A percentile compares a stretch with the other conserved stretches of the same genome.
Evolutionary conservation across 2,888 invertebrate species (phyloP).

Genomic region (Drosophila atripex): DNA sequence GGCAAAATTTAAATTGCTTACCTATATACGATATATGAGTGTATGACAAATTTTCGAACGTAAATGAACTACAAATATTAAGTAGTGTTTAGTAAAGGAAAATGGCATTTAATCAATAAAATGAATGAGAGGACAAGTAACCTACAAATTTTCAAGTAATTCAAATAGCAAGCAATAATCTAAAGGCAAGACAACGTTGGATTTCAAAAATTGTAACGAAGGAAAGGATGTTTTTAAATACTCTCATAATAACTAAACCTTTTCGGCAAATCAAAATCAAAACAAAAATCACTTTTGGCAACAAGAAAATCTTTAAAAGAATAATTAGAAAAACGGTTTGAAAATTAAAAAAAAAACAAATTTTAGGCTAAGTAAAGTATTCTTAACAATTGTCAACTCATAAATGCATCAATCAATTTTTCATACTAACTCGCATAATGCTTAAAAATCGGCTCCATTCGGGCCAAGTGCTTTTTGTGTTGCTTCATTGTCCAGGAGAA

Average conservation of each 20-base stretch:
- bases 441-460: conserved; percentile 23
- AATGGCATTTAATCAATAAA: conserved; percentile 62
- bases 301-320: conserved; percentile 24
- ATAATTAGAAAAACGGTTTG: conserved; percentile 45
- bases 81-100: conserved; percentile 64
- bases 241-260: conserved; percentile 27
- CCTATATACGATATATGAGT: conserved; percentile 52
- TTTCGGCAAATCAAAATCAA: conserved; percentile 78
- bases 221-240: conserved; percentile 31
- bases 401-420: conserved; percentile 24
- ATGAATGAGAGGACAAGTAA: conserved; percentile 26
- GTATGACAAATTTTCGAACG: conserved; percentile 73
- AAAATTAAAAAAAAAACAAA: conserved; percentile 35
- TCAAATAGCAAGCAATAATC: conserved; percentile 54
- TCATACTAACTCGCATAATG: conserved; percentile 24
- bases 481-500: conserved; percentile 30
- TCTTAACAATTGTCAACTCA: conserved; percentile 18
- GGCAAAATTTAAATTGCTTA: conserved; percentile 60
- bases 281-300: conserved; percentile 43
- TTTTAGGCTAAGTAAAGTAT: conserved; percentile 52
- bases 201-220: conserved; percentile 57
- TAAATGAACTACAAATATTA: conserved; percentile 80
- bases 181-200: conserved; percentile 52
- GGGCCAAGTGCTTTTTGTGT: conserved; percentile 44
- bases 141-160: conserved; percentile 75